Base-by-base conservation (phyloP, 2,113 vertebrate genomes). In the Ovibos moschatus region DNA sequence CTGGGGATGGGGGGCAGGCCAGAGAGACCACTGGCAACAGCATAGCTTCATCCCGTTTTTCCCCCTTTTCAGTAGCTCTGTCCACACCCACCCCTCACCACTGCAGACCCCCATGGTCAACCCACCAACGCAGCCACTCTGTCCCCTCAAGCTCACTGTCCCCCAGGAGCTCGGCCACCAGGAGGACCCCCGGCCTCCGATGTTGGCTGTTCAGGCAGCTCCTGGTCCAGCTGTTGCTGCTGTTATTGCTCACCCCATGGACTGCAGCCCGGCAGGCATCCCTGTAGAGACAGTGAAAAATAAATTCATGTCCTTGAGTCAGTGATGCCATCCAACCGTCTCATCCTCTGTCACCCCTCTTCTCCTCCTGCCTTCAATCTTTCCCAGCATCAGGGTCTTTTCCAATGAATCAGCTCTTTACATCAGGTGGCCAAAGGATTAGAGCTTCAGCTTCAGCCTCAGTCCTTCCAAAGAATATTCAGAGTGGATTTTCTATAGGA, bases 91-190 rank as follows among this genome's bases (percentile, higher is more conserved):
- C 0, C 27, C 23, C 13, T n/a, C 12, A 25, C n/a, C 10, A 8
- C 30, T 36, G 8, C 33, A 13, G 74, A 36, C 4, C 23, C 45
- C 62, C 2, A 14, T 13, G 47, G 30, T 57, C 90, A 25, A 8
- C 16, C 40, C 40, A 6, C 27, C 25, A 28, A 25, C 0, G 0
- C 5, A 13, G 47, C 55, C 16, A 3, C 74, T 25, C 55, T 0
- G 0, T 2, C 45, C 27, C 53, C 45, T 33, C 5, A 51, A 12
- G 71, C 2, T 40, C 76, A 0, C 40, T 10, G 19, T 17, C 21
- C 74, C 55, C 27, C 5, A 25, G 1, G 3, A 43, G 36, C 62
- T 30, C 6, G 23, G 55, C 50, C 30, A 2, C 55, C 14, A 2
- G 14, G 33, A 57, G 55, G 19, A 4, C 7, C 25, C 23, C 28